phyloP scores from a whole-genome alignment of 2,888 invertebrate species.

The Epistrophe eligans region DNA sequence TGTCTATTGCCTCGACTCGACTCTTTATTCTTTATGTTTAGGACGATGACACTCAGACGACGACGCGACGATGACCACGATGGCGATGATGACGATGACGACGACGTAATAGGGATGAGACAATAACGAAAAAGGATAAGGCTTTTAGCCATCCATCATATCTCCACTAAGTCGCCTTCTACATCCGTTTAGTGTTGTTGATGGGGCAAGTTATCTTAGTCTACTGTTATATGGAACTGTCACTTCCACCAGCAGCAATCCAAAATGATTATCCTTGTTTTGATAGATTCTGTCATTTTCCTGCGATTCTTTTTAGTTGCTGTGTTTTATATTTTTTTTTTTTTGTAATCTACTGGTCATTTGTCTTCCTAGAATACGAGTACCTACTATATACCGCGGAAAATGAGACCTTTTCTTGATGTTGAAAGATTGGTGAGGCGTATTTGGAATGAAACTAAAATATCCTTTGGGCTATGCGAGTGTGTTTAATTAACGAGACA shows the following conservation, averaged over 20 bases:
- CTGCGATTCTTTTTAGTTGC: neutral
- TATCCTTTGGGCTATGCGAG: neutral
- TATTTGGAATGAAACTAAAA: neutral
- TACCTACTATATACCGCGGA: no score
- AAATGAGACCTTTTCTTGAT: neutral
- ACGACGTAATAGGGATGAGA: neutral
- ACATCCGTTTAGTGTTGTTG: neutral
- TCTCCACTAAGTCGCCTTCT: neutral
- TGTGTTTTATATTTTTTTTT: neutral
- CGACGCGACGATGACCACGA: neutral
- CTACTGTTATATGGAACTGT: neutral
- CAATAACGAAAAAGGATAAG: neutral
- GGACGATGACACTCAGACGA: constrained; percentile 2
- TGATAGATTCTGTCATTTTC: constrained; percentile 8
- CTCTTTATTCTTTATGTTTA: neutral
- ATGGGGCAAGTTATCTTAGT: neutral
- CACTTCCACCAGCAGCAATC: neutral
- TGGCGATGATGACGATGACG: neutral
- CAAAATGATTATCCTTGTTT: constrained; percentile 5
- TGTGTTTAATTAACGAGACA: neutral
- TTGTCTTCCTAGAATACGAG: neutral
- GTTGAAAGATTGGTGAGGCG: neutral
- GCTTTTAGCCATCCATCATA: neutral
- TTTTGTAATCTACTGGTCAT: neutral
- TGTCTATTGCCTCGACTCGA: neutral